Evolutionary conservation across 1,140 invertebrate species (phyloP), one percentile per base, ranked within the genome.

Genomic region (Nephotettix cincticeps): DNA sequence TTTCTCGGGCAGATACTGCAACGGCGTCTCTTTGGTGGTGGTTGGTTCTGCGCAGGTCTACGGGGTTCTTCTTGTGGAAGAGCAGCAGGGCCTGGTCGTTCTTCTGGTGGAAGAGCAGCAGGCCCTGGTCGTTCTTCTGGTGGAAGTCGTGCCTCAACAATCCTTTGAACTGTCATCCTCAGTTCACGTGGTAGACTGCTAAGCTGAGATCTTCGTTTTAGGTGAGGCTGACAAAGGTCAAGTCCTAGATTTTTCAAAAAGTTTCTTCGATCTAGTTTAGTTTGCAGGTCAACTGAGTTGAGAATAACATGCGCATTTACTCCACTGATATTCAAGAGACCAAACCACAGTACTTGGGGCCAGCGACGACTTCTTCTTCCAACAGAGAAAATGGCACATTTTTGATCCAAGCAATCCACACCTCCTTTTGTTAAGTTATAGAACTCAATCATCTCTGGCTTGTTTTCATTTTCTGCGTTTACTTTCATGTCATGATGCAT

Each of bases 371-470:
- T 76, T 71, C 70, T 36, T 54, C 75, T 51, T 68, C 73, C 69
- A 29, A 63, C 69, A 29, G 58, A 70, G 68, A 76, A 77, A 28
- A 56, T 73, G 13, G 75, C 47, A 71, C 74, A 77, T 73, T 76
- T 77, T 71, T 78, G 36, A 63, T 78, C 76, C 23, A 78, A 56
- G 11, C 45, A 64, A 78, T 78, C 75, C 13, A 79, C 77, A n/a
- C 78, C 78, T 43, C 36, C 68, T 74, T 79, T 79, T n/a, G 77
- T 79, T n/a, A 21, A 45, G 36, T 79, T 78, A 43, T 79, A 78
- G 63, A 68, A 75, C 21, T 51, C 19, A 19, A 79, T 76, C 13
- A 78, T 77, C 47, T 77, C 74, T 19, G 78, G 76, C 28, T 71
- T 72, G n/a, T 69, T 64, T 2, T 75, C 63, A 14, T 71, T 28